Evolutionary conservation across 2,888 invertebrate species (phyloP), one percentile per base, ranked within the genome.

Genomic region (Drosophila antonietae): DNA sequence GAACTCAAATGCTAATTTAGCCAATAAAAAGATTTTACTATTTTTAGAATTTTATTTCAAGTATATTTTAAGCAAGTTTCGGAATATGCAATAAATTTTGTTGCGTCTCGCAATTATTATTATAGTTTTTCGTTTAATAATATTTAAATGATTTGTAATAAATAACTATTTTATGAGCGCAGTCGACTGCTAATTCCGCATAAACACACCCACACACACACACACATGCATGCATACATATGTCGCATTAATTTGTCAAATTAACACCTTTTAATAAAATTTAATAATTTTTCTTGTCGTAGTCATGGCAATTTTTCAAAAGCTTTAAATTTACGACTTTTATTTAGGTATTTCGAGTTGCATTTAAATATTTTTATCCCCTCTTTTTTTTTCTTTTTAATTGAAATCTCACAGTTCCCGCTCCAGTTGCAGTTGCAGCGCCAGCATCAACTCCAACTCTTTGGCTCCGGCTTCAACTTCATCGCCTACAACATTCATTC

Each of bases 401-500:
- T 71, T 51, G n/a, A 73, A 81, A 83, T 80, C 80, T 80, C 80
- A 75, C 80, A 59, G 18, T 52, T 14, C 41, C 43, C 63, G 60
- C 23, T 61, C 10, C 56, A 18, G 23, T 55, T 39, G 15, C 58
- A 39, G 31, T 56, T 67, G 1, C 64, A 39, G 28, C 61, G 65
- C 3, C 66, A 43, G n/a, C 51, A 68, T 33, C 61, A 9, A 5
- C 28, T 57, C 43, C 55, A 31, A 43, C 51, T 46, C 44, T 47
- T 47, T 20, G 43, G 43, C 56, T 46, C 39, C 59, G 28, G 37
- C 55, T 39, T 9, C 52, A 41, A 49, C 74, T 43, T 46, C 83
- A 78, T 81, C 88, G 85, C 88, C 90, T 84, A 88, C 89, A 81
- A 88, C 89, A 88, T 89, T 89, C 87, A 85, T 85, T 85, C 89